A percentile compares a stretch with the other conserved stretches of the same genome.
These are phyloP conservation scores for Platyscapa corneri DNA, from an alignment of 1,140 invertebrate species.

Conservation along the genomic window DNA sequence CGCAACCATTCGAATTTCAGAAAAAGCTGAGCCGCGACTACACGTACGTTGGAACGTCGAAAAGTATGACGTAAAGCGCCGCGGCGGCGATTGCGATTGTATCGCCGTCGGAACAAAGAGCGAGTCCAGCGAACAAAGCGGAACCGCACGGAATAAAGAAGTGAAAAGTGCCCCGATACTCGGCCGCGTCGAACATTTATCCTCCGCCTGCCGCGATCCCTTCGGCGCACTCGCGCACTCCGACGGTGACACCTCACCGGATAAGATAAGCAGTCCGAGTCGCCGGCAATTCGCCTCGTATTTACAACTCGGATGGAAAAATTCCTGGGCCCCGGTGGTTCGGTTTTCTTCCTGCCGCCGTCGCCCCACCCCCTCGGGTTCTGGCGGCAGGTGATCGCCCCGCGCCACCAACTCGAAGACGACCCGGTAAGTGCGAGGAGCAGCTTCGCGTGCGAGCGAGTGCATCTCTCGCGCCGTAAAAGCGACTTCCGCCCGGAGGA, in stretches of 20 bases:
- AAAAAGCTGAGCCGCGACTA: background rate
- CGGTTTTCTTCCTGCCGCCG: too few species aligned
- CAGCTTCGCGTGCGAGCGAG: too few species aligned
- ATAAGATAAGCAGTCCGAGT: constrained; percentile 8
- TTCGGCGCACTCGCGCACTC: background rate
- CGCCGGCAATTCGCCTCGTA: background rate
- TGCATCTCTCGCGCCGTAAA: too few species aligned
- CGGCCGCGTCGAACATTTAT: constrained; percentile 18
- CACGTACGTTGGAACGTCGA: background rate
- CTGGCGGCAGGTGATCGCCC: background rate
- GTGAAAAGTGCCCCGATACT: background rate
- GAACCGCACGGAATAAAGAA: background rate
- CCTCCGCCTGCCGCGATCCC: background rate
- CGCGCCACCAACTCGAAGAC: too few species aligned
- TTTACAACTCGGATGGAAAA: background rate
- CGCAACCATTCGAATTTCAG: background rate
- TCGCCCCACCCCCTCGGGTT: too few species aligned
- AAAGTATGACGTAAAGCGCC: constrained; percentile 16
- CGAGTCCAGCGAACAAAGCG: background rate
- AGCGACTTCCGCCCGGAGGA: too few species aligned
- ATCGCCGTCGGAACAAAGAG: background rate
- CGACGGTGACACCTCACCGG: background rate
- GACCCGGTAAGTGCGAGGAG: too few species aligned
- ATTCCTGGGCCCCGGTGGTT: background rate
- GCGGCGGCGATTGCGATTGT: too few species aligned